A percentile compares a stretch with the other conserved stretches of the same genome.
These are phyloP conservation scores for Vireo griseus DNA, from an alignment of 2,797 vertebrate genomes.

Conservation along the genomic window DNA sequence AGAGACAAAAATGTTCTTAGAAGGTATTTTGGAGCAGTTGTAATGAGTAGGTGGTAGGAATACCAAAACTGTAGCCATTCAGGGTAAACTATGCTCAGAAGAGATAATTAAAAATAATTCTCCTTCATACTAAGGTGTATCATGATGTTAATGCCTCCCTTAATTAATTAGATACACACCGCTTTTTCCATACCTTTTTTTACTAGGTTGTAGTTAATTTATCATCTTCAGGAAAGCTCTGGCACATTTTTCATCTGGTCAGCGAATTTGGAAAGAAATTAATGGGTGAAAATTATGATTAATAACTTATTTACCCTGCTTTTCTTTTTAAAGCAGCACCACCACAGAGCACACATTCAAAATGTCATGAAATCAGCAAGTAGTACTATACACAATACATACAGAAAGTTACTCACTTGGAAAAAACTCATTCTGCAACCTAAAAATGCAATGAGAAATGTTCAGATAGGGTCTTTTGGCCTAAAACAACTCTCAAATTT, in stretches of 20 bases:
- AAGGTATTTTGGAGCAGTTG: not conserved
- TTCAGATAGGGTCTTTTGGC: not conserved
- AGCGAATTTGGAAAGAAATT: not conserved
- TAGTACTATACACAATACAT: not conserved
- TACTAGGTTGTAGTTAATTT: not conserved
- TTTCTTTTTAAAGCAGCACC: not conserved
- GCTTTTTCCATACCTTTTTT: not conserved
- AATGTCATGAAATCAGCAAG: not conserved
- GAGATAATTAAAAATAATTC: not conserved
- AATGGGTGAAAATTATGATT: conserved; percentile 13
- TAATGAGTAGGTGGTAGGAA: not conserved
- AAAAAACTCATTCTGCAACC: not conserved
- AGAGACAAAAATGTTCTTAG: not conserved
- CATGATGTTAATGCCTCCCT: not conserved
- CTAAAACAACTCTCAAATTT: not conserved
- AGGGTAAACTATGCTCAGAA: not conserved
- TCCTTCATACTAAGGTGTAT: not conserved
- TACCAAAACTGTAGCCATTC: not conserved
- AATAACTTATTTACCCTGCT: conserved; percentile 21
- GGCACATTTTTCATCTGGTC: not conserved
- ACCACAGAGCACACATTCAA: not conserved
- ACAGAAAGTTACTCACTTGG: not conserved
- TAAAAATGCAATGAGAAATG: not conserved
- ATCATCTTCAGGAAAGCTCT: not conserved
- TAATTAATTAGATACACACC: not conserved